Conservation (phyloP, 2,888 invertebrate genomes). For the Hyppa rectilinea region DNA sequence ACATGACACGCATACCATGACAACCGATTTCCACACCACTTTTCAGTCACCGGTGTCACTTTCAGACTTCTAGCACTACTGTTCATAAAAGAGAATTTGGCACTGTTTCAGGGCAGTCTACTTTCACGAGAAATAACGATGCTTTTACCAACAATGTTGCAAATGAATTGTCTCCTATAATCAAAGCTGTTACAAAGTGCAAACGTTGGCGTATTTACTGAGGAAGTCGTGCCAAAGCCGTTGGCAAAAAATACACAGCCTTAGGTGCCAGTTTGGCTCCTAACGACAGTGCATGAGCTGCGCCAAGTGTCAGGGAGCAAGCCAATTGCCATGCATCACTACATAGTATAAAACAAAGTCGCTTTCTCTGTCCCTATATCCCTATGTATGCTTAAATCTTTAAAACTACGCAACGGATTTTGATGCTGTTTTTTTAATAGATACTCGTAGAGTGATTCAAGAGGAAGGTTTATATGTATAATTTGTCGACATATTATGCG, state of each 20-base stretch:
- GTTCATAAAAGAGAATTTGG: background rate
- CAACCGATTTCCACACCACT: no score
- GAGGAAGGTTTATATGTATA: no score
- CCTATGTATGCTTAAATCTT: no score
- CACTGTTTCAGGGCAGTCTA: background rate
- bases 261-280: conserved; percentile 26
- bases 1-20: no score
- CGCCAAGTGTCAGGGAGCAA: conserved; percentile 43
- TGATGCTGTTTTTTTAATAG: no score
- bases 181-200: conserved; percentile 32
- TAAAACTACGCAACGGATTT: no score
- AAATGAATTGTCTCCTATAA: conserved; percentile 23
- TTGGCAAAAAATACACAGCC: conserved; percentile 32
- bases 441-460: no score
- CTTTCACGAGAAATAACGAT: conserved; percentile 15
- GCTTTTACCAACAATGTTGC: conserved; percentile 15
- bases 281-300: conserved; percentile 23
- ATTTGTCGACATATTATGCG: no score
- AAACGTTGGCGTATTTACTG: conserved; percentile 40
- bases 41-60: no score
- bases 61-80: no score
- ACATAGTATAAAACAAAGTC: no score
- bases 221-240: conserved; percentile 48
- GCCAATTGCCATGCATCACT: conserved; percentile 45
- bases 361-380: no score